Evolutionary conservation across 2,888 invertebrate genomes (phyloP).

Genomic region (Drosophila mimetica): DNA sequence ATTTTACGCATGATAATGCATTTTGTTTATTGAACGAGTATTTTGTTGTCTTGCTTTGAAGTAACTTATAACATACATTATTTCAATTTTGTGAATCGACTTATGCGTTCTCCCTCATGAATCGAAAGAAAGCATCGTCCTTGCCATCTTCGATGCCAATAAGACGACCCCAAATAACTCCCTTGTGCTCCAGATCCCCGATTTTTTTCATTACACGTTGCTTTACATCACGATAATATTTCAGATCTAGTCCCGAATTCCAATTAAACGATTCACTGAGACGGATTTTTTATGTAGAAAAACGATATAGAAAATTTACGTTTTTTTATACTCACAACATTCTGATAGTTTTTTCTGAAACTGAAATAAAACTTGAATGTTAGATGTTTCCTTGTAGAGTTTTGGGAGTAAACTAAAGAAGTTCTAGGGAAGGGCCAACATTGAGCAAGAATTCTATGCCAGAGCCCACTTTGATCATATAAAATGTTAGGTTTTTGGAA

Average conservation of each 20-base stretch:
- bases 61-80: neutral
- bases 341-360: constrained; percentile 12
- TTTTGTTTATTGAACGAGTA: constrained; percentile 7
- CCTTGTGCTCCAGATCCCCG: constrained; percentile 12
- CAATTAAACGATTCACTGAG: constrained; percentile 19
- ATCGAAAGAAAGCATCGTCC: constrained; percentile 15
- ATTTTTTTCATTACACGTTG: constrained; percentile 8
- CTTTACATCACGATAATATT: constrained; percentile 11
- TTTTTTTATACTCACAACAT: constrained; percentile 24
- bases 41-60: neutral
- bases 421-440: neutral
- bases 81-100: constrained; percentile 6
- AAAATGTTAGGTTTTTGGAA: neutral
- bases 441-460: neutral
- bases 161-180: constrained; percentile 19
- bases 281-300: rapidly evolving
- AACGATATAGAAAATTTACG: neutral
- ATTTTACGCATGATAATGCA: neutral
- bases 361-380: constrained; percentile 3
- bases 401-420: constrained; percentile 5
- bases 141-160: constrained; percentile 19
- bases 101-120: constrained; percentile 13
- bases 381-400: constrained; percentile 12
- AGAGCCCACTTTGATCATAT: neutral
- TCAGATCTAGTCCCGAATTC: constrained; percentile 1